Conservation (phyloP, 2,888 invertebrate species). For the Eupithecia dodoneata region DNA sequence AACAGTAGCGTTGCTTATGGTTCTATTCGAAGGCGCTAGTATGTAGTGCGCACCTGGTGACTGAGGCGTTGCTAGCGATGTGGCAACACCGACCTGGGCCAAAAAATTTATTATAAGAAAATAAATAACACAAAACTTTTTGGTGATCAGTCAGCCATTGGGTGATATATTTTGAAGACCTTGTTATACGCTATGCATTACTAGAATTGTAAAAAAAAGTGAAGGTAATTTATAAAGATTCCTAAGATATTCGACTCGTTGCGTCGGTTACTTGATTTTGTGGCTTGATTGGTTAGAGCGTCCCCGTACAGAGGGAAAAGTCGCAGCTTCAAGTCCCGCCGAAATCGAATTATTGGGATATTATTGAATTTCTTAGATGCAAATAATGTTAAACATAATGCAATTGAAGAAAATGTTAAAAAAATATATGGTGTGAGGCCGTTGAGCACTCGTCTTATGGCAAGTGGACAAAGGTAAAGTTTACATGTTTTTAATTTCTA, state of each 20-base stretch:
- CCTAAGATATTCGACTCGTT: too few species aligned
- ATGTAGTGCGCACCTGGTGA: conserved; percentile 81
- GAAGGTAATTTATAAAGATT: not conserved
- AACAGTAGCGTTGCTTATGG: conserved; percentile 72
- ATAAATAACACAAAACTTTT: not conserved
- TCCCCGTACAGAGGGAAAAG: too few species aligned
- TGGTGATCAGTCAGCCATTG: too few species aligned
- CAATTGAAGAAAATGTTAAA: not conserved
- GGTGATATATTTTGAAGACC: not conserved
- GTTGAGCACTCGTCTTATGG: too few species aligned
- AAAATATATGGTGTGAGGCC: too few species aligned
- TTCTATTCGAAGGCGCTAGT: conserved; percentile 74
- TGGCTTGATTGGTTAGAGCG: too few species aligned
- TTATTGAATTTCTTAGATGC: not conserved
- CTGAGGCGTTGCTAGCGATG: conserved; percentile 75
- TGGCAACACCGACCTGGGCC: conserved; percentile 65
- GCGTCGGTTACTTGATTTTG: too few species aligned
- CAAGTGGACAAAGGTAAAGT: too few species aligned
- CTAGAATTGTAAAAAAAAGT: not conserved
- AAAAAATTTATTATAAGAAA: not conserved
- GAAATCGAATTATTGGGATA: too few species aligned
- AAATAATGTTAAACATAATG: not conserved
- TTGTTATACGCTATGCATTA: not conserved
- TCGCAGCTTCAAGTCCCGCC: too few species aligned
- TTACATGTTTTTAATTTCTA: too few species aligned